Evolutionary conservation across 2,113 vertebrate genomes (phyloP).

Genomic region (Parotia lawesii): DNA sequence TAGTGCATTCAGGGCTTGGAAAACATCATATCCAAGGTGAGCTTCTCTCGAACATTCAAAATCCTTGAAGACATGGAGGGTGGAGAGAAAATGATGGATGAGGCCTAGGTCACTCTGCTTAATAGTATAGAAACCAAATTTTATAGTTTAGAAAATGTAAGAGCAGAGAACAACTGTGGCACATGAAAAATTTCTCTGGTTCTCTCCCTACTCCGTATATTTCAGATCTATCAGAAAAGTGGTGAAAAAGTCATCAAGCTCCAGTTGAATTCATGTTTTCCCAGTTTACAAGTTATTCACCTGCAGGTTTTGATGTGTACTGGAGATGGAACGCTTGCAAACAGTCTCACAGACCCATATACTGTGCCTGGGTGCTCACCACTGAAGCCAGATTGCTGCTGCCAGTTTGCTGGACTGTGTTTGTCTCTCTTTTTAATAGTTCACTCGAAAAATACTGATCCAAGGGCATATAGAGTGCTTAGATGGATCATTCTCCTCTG

Average conservation of each 20-base stretch:
- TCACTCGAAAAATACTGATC: background rate
- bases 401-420: background rate
- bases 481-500: background rate
- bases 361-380: background rate
- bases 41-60: background rate
- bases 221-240: background rate
- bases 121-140: background rate
- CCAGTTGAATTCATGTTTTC: background rate
- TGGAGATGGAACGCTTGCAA: background rate
- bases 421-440: background rate
- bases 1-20: background rate
- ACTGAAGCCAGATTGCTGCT: background rate
- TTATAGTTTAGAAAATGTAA: background rate
- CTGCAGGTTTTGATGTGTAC: background rate
- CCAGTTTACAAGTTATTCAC: background rate
- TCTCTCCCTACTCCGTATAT: background rate
- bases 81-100: background rate
- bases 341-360: rapidly evolving
- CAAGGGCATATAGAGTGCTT: background rate
- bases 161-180: background rate
- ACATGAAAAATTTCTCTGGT: background rate
- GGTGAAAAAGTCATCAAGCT: background rate
- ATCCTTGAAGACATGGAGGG: background rate
- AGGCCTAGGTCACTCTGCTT: background rate
- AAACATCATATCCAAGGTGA: background rate